Evolutionary conservation across 1,140 invertebrate species (phyloP).

Genomic region (Pseudomyrmex gracilis): DNA sequence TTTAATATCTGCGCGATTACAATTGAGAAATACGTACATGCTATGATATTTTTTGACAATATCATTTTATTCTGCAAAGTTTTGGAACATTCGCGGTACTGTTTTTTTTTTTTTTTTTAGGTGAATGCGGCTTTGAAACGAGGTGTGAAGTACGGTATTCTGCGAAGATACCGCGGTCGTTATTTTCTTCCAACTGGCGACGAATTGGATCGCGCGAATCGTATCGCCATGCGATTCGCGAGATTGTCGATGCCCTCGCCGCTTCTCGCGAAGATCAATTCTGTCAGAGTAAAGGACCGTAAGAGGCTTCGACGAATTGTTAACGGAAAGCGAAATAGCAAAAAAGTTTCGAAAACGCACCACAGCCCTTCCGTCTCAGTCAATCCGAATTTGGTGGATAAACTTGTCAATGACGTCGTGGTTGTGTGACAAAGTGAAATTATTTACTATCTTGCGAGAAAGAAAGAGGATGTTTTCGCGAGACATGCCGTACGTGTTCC

Average conservation of each 20-base stretch:
- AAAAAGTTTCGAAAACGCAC: slow-evolving; percentile 59
- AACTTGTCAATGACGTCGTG: slow-evolving; percentile 42
- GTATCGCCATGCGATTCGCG: slow-evolving; percentile 76
- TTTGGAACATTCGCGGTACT: background rate
- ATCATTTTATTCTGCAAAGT: background rate
- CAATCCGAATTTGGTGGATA: slow-evolving; percentile 62
- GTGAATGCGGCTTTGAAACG: slow-evolving; percentile 74
- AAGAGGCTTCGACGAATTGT: background rate
- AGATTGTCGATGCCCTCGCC: slow-evolving; percentile 73
- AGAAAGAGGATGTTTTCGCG: slow-evolving; percentile 4
- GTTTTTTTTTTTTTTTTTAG: too few species aligned
- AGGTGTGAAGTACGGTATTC: slow-evolving; percentile 78
- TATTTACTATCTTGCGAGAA: slow-evolving; percentile 8
- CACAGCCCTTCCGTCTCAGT: slow-evolving; percentile 53
- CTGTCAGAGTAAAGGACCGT: slow-evolving; percentile 29
- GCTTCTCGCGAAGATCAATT: slow-evolving; percentile 47
- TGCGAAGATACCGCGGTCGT: slow-evolving; percentile 75
- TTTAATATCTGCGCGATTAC: background rate
- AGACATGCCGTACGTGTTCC: background rate
- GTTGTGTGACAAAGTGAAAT: slow-evolving; percentile 37
- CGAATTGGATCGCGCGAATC: slow-evolving; percentile 74
- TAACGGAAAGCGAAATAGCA: slow-evolving; percentile 8
- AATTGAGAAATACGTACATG: background rate
- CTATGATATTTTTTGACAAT: too few species aligned
- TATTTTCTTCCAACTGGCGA: slow-evolving; percentile 78